A percentile compares a stretch with the other conserved stretches of the same genome.
These are phyloP conservation scores for Keiferia lycopersicella DNA, from an alignment of 2,888 invertebrate species.

Conservation along the genomic window DNA sequence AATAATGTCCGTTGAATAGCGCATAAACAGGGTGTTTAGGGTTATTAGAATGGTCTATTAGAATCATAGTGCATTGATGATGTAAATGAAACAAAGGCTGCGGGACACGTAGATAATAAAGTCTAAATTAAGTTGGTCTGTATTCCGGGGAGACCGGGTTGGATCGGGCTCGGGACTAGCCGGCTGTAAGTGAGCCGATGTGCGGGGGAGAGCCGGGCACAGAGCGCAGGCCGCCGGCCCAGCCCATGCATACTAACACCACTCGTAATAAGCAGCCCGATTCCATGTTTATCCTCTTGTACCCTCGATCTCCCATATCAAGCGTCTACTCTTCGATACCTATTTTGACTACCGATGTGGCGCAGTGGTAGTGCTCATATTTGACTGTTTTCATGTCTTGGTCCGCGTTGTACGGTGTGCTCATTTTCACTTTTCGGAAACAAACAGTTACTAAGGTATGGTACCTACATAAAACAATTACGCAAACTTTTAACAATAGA, in stretches of 20 bases:
- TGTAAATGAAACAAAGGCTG: slow-evolving; percentile 22
- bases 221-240: slow-evolving; percentile 59
- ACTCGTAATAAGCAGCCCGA: slow-evolving; percentile 71
- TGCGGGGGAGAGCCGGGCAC: slow-evolving; percentile 34
- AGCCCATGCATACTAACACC: slow-evolving; percentile 80
- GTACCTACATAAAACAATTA: slow-evolving; percentile 38
- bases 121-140: slow-evolving; percentile 55
- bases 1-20: slow-evolving; percentile 50
- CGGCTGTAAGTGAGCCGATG: slow-evolving; percentile 66
- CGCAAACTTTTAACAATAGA: slow-evolving; percentile 49
- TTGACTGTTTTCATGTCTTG: too few relatives aligned
- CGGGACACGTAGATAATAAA: slow-evolving; percentile 39
- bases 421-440: too few relatives aligned
- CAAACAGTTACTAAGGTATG: slow-evolving; percentile 14
- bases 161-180: slow-evolving; percentile 34
- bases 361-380: too few relatives aligned
- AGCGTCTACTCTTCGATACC: slow-evolving; percentile 1
- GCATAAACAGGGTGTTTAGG: slow-evolving; percentile 40
- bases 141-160: slow-evolving; percentile 43
- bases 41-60: slow-evolving; percentile 13
- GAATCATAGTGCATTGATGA: slow-evolving; percentile 10
- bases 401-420: too few relatives aligned
- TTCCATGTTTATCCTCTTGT: slow-evolving; percentile 60
- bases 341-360: background rate
- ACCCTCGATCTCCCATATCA: slow-evolving; percentile 26